Percentiles rank a stretch among this genome's conserved stretches.
Evolutionary conservation across 1,140 invertebrate genomes (phyloP).

Genomic region (Nasonia longicornis): DNA sequence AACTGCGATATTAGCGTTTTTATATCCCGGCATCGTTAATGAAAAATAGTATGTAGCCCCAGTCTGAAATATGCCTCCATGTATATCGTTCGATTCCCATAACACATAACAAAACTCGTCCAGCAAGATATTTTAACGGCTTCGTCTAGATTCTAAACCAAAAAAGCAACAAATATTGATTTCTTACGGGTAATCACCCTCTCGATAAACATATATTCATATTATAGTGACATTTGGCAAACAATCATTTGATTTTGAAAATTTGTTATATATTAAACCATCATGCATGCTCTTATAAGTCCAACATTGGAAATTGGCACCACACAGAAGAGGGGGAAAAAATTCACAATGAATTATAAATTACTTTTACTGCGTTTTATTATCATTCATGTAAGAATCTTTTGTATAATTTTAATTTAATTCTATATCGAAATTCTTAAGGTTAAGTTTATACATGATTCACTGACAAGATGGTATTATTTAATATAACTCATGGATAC

Average conservation of each 20-base stretch:
- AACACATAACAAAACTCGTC: conserved; percentile 4
- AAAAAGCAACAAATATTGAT: conserved; percentile 6
- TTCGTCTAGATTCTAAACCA: neutral
- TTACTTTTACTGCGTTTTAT: conserved; percentile 11
- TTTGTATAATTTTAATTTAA: neutral
- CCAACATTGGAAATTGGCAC: conserved; percentile 3
- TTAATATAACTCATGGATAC: too few relatives aligned
- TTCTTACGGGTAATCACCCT: neutral
- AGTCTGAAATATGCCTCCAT: conserved; percentile 52
- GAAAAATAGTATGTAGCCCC: conserved; percentile 47
- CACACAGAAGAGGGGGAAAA: neutral
- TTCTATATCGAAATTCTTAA: neutral
- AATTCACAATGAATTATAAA: conserved; percentile 12
- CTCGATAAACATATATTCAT: neutral
- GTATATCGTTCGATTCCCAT: neutral
- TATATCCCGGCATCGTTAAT: conserved; percentile 52
- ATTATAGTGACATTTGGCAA: neutral
- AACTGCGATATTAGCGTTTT: conserved; percentile 57
- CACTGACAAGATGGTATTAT: too few relatives aligned
- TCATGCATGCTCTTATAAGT: conserved; percentile 24
- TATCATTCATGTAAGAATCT: neutral
- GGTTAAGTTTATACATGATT: neutral
- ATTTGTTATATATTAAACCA: conserved; percentile 19
- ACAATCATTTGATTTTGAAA: neutral
- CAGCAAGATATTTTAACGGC: neutral